Base-by-base conservation (phyloP, 2,888 invertebrate genomes). In the Mesorhabditis spiculigera region DNA sequence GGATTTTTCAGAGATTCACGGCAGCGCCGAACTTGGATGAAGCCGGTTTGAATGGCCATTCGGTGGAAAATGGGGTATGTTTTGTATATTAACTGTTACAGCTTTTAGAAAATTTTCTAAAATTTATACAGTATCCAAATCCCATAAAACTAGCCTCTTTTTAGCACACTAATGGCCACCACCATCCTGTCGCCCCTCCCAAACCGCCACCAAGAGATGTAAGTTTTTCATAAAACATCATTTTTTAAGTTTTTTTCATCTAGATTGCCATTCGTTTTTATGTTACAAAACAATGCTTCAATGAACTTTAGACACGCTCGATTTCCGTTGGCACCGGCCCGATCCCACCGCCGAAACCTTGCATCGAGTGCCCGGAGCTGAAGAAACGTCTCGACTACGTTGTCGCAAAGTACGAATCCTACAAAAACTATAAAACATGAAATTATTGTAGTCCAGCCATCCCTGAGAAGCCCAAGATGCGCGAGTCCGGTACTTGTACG, bases 261-360 rank as follows among this genome's bases (percentile, higher is more conserved):
- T 28, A 28, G 28, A 28, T 28, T 28, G 28, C 28, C 28, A 28
- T 28, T 28, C 28, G 28, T 28, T 28, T 28, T 28, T 28, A 28
- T 28, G 28, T 28, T 28, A 28, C 28, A 28, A 28, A 28, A 28
- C 28, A 28, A 28, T 28, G 28, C 28, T 28, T 28, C 28, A 28
- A 28, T 28, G 28, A 28, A 28, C 28, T 50, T 50, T 69, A 68
- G 28, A 73, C 71, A 4, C 13, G 73, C 61, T 71, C 73, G 0
- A 63, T 76, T 4, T 77, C 70, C 1, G 75, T 76, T 0, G 68
- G 75, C 5, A 81, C 81, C 0, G 81, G 81, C 13, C 81, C 81
- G n/a, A 70, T 78, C 4, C 78, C 81, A 8, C 77, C 79, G 1
- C 70, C 71, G 43, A 79, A 81, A 64, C 81, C 81, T 0, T 81